Percentiles rank a stretch among this genome's conserved stretches.
Evolutionary conservation across 2,797 vertebrate genomes (phyloP).

Genomic region (Argentina silus): DNA sequence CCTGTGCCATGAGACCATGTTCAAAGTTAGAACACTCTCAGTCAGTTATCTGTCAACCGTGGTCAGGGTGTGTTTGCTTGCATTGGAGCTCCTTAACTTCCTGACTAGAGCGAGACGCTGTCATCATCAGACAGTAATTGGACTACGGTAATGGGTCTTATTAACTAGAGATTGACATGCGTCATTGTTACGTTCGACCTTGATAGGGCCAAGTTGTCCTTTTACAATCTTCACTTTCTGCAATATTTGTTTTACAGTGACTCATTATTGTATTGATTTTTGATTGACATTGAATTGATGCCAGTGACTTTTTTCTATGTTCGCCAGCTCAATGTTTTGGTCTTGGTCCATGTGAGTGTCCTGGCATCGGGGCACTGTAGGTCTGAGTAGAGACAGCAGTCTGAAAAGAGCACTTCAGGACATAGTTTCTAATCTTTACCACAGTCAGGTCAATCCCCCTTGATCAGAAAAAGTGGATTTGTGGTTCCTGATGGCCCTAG

Average conservation of each 20-base stretch:
- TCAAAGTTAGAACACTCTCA: too few species aligned
- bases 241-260: background rate
- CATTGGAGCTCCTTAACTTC: too few species aligned
- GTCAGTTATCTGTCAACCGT: too few species aligned
- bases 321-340: too few species aligned
- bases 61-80: too few species aligned
- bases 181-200: constrained; percentile 47
- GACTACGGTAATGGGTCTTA: constrained; percentile 39
- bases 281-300: too few species aligned
- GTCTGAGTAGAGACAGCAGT: background rate
- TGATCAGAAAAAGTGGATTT: constrained; percentile 67
- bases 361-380: too few species aligned
- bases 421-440: constrained; percentile 58
- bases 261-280: too few species aligned
- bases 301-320: too few species aligned
- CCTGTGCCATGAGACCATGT: too few species aligned
- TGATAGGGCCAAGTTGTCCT: constrained; percentile 33
- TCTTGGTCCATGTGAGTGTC: too few species aligned
- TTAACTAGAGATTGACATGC: constrained; percentile 34
- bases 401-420: constrained; percentile 53
- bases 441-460: constrained; percentile 64
- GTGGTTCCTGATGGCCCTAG: constrained; percentile 21
- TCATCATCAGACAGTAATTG: constrained; percentile 57
- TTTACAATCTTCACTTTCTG: constrained; percentile 3
- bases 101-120: too few species aligned